A percentile compares a stretch with the other conserved stretches of the same genome.
Conservation (phyloP, 2,797 vertebrate species). For the Xerus rutilus region DNA sequence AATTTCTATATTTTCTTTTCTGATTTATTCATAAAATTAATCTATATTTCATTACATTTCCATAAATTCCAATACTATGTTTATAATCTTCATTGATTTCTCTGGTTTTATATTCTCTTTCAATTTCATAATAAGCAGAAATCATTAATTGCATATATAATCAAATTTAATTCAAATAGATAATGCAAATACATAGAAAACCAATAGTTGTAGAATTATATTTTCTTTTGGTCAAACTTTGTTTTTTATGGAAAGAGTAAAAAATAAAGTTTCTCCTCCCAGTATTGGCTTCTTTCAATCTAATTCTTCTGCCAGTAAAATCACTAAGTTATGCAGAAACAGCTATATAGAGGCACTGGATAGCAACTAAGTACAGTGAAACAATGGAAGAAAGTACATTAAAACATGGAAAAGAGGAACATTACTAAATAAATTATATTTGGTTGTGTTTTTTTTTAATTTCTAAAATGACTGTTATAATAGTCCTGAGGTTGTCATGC, state of each 20-base stretch:
- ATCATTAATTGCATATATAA: background rate
- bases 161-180: background rate
- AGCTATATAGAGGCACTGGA: background rate
- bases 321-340: too few relatives aligned
- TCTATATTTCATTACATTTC: background rate
- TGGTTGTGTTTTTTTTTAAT: too few relatives aligned
- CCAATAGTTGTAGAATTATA: background rate
- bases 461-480: background rate
- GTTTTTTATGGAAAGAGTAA: background rate
- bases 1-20: background rate
- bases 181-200: background rate
- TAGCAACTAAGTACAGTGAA: too few relatives aligned
- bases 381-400: background rate
- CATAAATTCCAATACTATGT: background rate
- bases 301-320: background rate
- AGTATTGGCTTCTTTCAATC: background rate
- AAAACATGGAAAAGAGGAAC: background rate
- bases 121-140: background rate
- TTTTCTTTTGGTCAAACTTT: background rate
- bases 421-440: background rate
- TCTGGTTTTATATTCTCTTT: background rate
- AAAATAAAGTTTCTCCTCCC: background rate
- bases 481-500: background rate
- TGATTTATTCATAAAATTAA: background rate
- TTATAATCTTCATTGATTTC: background rate